Evolutionary conservation across 2,888 invertebrate genomes (phyloP).

Genomic region (Polydrusus cervinus): DNA sequence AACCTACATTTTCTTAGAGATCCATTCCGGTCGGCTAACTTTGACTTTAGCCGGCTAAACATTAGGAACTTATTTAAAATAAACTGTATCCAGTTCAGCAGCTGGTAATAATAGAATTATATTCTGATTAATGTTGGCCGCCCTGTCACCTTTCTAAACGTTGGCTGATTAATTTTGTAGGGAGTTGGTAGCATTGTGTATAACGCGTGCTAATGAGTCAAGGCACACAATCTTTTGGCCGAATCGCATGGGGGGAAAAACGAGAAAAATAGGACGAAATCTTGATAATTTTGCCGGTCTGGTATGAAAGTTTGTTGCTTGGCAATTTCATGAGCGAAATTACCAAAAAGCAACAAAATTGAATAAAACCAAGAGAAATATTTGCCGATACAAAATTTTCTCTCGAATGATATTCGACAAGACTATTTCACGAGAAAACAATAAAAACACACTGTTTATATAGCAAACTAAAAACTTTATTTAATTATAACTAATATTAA

Average conservation of each 20-base stretch:
- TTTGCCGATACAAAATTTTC: too few species aligned
- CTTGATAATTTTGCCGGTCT: too few species aligned
- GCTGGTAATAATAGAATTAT: conserved; percentile 54
- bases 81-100: conserved; percentile 48
- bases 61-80: conserved; percentile 41
- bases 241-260: neutral
- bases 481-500: too few species aligned
- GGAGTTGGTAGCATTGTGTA: conserved; percentile 54
- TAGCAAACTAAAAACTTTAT: too few species aligned
- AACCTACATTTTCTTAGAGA: neutral
- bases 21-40: conserved; percentile 13
- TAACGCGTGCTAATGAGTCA: conserved; percentile 54
- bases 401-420: too few species aligned
- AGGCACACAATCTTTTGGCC: conserved; percentile 52
- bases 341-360: too few species aligned
- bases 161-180: conserved; percentile 51
- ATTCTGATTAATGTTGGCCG: conserved; percentile 55
- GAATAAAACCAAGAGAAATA: too few species aligned
- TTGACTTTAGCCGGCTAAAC: conserved; percentile 31
- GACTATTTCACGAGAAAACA: too few species aligned
- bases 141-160: conserved; percentile 55
- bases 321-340: too few species aligned
- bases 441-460: too few species aligned
- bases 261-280: too few species aligned
- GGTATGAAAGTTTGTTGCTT: too few species aligned